Evolutionary conservation across 2,888 invertebrate genomes (phyloP), one percentile per base, ranked within the genome.

Genomic region (Trachelus tabidus): DNA sequence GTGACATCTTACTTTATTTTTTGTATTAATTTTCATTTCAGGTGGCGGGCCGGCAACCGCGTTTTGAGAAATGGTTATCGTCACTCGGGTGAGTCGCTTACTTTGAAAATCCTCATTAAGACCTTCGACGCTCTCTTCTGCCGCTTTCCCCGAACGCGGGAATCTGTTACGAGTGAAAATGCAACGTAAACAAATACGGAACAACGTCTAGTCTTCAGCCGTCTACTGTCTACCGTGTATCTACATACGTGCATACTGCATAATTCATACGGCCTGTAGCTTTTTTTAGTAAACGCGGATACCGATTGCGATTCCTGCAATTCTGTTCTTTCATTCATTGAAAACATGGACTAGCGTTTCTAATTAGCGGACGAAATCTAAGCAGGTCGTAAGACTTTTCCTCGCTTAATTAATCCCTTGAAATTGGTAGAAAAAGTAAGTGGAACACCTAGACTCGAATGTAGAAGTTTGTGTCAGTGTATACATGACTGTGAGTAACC

Each of bases 31-130:
- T 56, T 81, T 77, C 77, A 76, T 89, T 90, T 74, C 85, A 91
- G 91, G 89, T 89, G 90, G 89, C 89, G 90, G 90, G 88, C 86
- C 89, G 87, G 86, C 87, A 88, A 87, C 87, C 87, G 88, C 88
- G 86, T 86, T 85, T 88, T 88, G 87, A 91, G 90, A 93, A 93
- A 95, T 95, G 95, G 95, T 95, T 94, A 95, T 95, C 93, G 95
- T 95, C 93, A 95, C 95, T 94, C 95, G 95, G 94, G 95, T 95
- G 92, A 93, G 95, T 92, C 85, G 78, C 71, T 56, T 56, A 56
- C 23, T 56, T 71, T 71, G 71, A 71, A 71, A 56, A 71, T 71
- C 12, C 71, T 71, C 71, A 31, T 71, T 71, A 71, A 56, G 23
- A 56, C 56, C 56, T 56, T 23, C 56, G 56, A 77, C 80, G 80